Evolutionary conservation across 2,888 invertebrate species (phyloP), one percentile per base, ranked within the genome.

Genomic region (Ophion slaviceki): DNA sequence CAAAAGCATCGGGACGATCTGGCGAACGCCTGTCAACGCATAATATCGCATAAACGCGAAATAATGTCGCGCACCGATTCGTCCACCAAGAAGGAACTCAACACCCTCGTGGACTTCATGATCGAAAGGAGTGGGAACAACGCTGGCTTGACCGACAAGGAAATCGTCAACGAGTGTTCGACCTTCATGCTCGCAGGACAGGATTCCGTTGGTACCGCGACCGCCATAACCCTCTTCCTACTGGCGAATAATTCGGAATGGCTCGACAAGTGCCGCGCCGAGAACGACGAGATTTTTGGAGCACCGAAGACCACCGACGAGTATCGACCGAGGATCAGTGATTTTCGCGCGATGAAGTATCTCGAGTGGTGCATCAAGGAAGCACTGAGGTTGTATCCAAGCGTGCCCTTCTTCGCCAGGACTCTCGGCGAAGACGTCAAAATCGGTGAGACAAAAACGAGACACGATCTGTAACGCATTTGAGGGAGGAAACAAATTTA

Each of bases 151-250:
- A 94, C 94, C 0, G 95, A 96, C 85, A 94, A 95, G 20, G 96
- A 96, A 87, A 95, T 96, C 66, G 93, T 96, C 0, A 94, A 96
- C 88, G 96, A 96, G 91, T 94, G 95, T 2, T 95, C 95, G 85
- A 96, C 96, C 0, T 96, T 96, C 88, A 96, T 96, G 96, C 90
- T 96, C 61, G 96, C 96, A 10, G 96, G 96, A 0, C 96, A 96
- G 90, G 96, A 96, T 88, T 96, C 96, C 0, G 96, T 96, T 2
- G 95, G 95, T 0, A 94, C 95, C 0, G 95, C 95, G 0, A 92
- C 95, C 0, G 95, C 95, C 0, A 95, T 96, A 87, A 94, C 95
- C n/a, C 91, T 96, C 24, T 95, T 95, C 87, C 92, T 95, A 71
- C 89, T 96, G 2, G 95, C 95, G 0, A 95, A 95, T 89, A 93